Evolutionary conservation across 2,888 invertebrate genomes (phyloP).

Genomic region (Chymomyza caudatula): DNA sequence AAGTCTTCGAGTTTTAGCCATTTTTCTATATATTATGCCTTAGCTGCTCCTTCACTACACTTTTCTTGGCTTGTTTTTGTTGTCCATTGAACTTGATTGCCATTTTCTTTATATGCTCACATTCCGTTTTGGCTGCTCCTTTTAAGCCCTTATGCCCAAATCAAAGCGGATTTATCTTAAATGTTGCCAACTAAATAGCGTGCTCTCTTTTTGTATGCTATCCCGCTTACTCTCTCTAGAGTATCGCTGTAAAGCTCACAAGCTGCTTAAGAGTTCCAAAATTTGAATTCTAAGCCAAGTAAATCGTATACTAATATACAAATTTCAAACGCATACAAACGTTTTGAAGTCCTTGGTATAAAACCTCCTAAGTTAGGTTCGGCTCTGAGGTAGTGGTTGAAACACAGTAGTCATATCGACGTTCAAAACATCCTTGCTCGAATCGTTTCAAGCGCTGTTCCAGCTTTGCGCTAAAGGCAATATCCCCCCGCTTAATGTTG

Average conservation of each 20-base stretch:
- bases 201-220: background rate
- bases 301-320: no score
- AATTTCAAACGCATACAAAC: no score
- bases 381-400: no score
- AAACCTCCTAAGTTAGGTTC: no score
- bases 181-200: conserved; percentile 41
- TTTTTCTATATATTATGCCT: background rate
- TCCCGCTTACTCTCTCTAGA: background rate
- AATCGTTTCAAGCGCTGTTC: background rate
- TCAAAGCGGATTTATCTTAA: conserved; percentile 66
- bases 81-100: conserved; percentile 67
- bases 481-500: conserved; percentile 55
- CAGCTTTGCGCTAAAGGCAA: background rate
- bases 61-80: conserved; percentile 32
- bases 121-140: background rate
- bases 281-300: no score
- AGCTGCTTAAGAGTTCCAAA: no score
- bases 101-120: conserved; percentile 26
- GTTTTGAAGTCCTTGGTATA: no score
- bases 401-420: no score
- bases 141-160: background rate
- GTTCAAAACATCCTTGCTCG: background rate
- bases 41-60: conserved; percentile 4
- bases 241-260: no score
- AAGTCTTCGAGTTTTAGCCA: conserved; percentile 20